Conservation (phyloP, 2,797 vertebrate species). For the Catharus ustulatus region DNA sequence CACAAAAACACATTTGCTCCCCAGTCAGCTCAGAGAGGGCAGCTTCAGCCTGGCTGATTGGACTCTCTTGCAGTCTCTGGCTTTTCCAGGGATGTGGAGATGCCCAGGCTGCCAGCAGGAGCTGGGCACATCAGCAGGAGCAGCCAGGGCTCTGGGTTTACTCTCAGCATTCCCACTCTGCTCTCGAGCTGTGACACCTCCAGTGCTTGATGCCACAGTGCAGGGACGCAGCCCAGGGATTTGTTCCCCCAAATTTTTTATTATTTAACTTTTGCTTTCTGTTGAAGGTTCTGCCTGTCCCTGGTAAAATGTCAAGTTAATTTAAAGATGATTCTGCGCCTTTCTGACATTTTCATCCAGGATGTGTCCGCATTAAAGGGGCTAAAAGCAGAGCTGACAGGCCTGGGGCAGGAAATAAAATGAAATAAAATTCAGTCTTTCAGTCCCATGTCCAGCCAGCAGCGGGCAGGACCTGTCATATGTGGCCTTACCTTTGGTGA, state of each 20-base stretch:
- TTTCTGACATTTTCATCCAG: constrained; percentile 64
- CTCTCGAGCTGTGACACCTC: fast-evolving
- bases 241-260: constrained; percentile 30
- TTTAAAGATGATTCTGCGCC: constrained; percentile 23
- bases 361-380: constrained; percentile 5
- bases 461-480: not conserved
- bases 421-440: not conserved
- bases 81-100: fast-evolving
- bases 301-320: constrained; percentile 68
- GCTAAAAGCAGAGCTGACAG: not conserved
- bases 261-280: constrained; percentile 15
- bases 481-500: not conserved
- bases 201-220: not conserved
- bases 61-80: fast-evolving
- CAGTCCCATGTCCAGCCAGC: not conserved
- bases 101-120: fast-evolving
- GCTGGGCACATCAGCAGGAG: fast-evolving
- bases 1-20: fast-evolving
- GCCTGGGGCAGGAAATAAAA: not conserved
- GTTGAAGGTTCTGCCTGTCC: not conserved
- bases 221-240: not conserved
- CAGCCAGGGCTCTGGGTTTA: too few relatives aligned
- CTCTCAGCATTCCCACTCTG: not conserved
- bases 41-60: fast-evolving
- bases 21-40: not conserved